These are phyloP conservation scores for Falco berigora DNA, from an alignment of 2,797 vertebrate species.

Conservation along the genomic window DNA sequence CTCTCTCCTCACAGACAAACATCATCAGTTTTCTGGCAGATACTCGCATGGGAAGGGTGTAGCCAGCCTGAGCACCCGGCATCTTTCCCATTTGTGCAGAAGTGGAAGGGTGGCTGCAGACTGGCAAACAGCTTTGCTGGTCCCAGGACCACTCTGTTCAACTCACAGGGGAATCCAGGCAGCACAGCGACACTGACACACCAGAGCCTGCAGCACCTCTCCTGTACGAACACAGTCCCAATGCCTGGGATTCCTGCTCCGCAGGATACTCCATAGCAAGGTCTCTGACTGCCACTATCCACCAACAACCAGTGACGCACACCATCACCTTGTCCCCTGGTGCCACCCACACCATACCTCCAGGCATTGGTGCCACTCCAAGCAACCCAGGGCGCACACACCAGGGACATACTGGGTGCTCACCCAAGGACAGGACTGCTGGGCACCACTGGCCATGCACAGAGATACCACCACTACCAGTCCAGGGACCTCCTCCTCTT, in stretches of 20 bases:
- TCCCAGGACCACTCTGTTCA: neutral
- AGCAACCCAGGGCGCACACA: accelerated
- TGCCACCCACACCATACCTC: neutral
- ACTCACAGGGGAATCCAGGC: neutral
- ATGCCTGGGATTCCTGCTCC: neutral
- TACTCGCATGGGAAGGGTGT: neutral
- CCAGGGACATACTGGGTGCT: neutral
- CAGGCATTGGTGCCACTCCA: neutral
- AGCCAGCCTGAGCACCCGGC: neutral
- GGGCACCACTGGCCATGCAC: neutral
- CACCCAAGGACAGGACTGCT: neutral
- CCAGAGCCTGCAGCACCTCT: neutral
- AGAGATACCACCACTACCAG: neutral
- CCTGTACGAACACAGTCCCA: neutral
- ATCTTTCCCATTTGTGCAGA: neutral
- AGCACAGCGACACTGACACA: neutral
- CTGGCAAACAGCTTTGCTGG: neutral
- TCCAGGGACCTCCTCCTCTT: neutral
- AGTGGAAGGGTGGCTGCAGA: neutral
- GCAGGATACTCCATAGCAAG: neutral
- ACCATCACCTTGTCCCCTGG: neutral
- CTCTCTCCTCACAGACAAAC: neutral
- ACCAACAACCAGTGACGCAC: neutral
- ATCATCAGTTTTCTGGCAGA: neutral
- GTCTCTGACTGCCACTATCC: neutral